These are phyloP conservation scores for Sitodiplosis mosellana DNA, from an alignment of 1,140 invertebrate species.

Conservation along the genomic window DNA sequence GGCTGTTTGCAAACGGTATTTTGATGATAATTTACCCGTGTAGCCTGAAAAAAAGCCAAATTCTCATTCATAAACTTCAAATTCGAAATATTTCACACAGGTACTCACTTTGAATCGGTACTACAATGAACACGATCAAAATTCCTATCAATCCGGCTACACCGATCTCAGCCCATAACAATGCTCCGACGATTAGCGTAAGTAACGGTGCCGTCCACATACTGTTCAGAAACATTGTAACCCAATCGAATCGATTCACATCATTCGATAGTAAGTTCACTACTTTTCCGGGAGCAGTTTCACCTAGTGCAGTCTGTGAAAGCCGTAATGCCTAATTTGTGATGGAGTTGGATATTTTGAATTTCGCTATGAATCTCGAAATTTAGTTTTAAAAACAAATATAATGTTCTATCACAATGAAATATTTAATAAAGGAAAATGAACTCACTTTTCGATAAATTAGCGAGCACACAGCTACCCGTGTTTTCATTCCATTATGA, in stretches of 20 bases:
- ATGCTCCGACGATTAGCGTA: conserved; percentile 20
- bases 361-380: too few species aligned
- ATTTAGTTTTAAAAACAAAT: too few species aligned
- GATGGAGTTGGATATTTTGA: too few species aligned
- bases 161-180: conserved; percentile 24
- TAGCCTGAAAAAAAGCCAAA: conserved; percentile 26
- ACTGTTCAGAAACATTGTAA: conserved; percentile 22
- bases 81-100: conserved; percentile 9
- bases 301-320: conserved; percentile 43
- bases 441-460: conserved; percentile 43
- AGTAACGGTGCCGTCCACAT: conserved; percentile 35
- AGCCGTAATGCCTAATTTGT: conserved; percentile 19
- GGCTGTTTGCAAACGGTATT: conserved; percentile 40
- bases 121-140: conserved; percentile 33
- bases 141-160: conserved; percentile 31
- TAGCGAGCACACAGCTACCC: conserved; percentile 41
- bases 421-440: too few species aligned
- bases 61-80: background rate
- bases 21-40: conserved; percentile 44
- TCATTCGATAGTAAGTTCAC: conserved; percentile 49
- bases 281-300: conserved; percentile 62
- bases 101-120: conserved; percentile 38
- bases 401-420: conserved; percentile 1
- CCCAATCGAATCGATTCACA: conserved; percentile 23
- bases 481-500: conserved; percentile 36